Evolutionary conservation across 2,888 invertebrate species (phyloP), one percentile per base, ranked within the genome.

Genomic region (Azorinus chamasolen): DNA sequence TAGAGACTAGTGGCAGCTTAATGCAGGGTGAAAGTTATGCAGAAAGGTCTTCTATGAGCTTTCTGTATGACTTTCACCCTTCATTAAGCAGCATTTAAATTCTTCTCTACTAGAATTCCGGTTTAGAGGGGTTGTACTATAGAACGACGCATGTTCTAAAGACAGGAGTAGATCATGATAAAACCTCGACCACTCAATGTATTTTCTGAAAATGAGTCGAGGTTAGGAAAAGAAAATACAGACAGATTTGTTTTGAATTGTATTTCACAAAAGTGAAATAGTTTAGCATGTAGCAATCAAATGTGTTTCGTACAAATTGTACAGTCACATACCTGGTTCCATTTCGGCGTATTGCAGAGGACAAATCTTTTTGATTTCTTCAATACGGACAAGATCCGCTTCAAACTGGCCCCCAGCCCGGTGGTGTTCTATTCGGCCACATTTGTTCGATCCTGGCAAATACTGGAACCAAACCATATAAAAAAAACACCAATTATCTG

Each of bases 341-440:
- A 91, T 70, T 59, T 91, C 90, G 4, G 84, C 88, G 57, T 84
- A 85, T 22, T 76, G 71, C 8, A 76, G 71, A 0, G 87, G 84
- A 57, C 74, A 83, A 1, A 32, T 45, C 22, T 77, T 70, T 66
- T 73, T 79, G 8, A 91, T 63, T 18, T 87, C 69, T 10, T 84
- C 72, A 12, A 90, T 78, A n/a, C 89, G 71, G 16, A 87, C 86
- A 57, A 73, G 62, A 58, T 90, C 86, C 0, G 90, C 90, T 25
- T 83, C 83, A 10, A 85, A 84, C 65, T 91, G 91, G 8, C 87
- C 87, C 8, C 74, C 83, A 0, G 80, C 65, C 4, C 85, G 71
- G 16, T 74, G 57, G 58, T 90, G 90, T n/a, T 90, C 89, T 24
- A 90, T 87, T 6, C 89, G 64, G 0, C 90, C 90, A 76, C 87